These are phyloP conservation scores for Hystrix brachyura DNA, from an alignment of 2,113 vertebrate species.

Conservation along the genomic window DNA sequence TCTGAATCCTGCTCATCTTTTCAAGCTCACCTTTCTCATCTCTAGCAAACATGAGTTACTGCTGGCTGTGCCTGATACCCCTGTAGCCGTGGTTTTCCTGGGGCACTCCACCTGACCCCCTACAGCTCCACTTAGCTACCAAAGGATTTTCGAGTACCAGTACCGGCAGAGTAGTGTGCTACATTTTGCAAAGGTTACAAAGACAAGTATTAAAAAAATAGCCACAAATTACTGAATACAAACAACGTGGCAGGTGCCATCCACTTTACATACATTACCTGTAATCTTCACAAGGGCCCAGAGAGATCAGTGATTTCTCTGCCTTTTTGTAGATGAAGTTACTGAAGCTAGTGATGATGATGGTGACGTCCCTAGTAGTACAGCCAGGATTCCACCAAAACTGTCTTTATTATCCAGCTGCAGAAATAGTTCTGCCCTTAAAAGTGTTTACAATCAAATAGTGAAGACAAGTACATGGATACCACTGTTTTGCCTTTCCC, in stretches of 20 bases:
- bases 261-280: not conserved
- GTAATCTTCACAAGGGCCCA: not conserved
- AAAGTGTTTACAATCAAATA: not conserved
- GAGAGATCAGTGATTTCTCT: not conserved
- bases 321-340: not conserved
- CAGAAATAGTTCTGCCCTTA: not conserved
- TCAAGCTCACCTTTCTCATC: not conserved
- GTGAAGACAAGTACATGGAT: not conserved
- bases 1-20: not conserved
- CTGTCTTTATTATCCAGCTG: not conserved
- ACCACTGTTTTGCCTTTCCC: not conserved
- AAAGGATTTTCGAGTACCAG: not conserved
- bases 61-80: not conserved
- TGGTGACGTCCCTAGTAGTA: not conserved
- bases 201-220: not conserved
- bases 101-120: not conserved
- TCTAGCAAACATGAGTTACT: not conserved
- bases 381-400: constrained; percentile 2
- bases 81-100: not conserved
- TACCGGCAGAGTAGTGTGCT: too few relatives aligned
- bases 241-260: not conserved
- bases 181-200: not conserved
- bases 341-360: not conserved
- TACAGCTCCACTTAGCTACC: not conserved
- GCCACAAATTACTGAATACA: not conserved